A percentile compares a stretch with the other conserved stretches of the same genome.
These are phyloP conservation scores for Acinonyx jubatus DNA, from an alignment of 2,113 vertebrate genomes.

Conservation along the genomic window DNA sequence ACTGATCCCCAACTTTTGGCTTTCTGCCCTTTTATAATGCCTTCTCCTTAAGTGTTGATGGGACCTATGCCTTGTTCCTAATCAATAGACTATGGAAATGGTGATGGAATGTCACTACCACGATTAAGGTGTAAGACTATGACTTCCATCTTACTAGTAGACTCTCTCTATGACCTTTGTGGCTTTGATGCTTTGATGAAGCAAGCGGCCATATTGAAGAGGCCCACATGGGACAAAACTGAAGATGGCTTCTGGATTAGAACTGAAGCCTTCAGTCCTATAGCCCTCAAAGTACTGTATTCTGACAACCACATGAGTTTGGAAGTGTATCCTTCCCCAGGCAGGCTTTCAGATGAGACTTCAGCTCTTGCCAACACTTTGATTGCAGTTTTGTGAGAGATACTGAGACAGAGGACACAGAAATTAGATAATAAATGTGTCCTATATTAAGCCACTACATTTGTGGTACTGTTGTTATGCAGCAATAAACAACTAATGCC, in stretches of 20 bases:
- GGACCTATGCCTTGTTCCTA: not conserved
- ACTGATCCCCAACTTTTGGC: not conserved
- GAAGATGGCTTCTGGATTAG: not conserved
- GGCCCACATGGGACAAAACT: not conserved
- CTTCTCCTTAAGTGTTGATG: not conserved
- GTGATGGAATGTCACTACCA: not conserved
- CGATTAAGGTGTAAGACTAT: not conserved
- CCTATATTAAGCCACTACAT: not conserved
- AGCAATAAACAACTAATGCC: not conserved
- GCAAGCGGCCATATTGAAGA: not conserved
- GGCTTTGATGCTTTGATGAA: not conserved
- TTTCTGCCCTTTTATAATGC: not conserved
- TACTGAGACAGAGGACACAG: not conserved
- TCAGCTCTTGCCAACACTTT: not conserved
- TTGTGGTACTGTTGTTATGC: not conserved
- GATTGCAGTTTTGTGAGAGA: not conserved
- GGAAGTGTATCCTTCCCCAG: not conserved
- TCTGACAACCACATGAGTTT: not conserved
- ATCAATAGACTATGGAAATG: not conserved
- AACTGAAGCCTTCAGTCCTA: not conserved
- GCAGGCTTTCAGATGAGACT: conserved; percentile 32
- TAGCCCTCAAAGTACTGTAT: not conserved
- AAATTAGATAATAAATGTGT: not conserved
- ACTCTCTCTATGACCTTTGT: not conserved
- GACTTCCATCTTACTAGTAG: not conserved